Evolutionary conservation across 2,888 invertebrate species (phyloP), one percentile per base, ranked within the genome.

Genomic region (Phengaris arion): DNA sequence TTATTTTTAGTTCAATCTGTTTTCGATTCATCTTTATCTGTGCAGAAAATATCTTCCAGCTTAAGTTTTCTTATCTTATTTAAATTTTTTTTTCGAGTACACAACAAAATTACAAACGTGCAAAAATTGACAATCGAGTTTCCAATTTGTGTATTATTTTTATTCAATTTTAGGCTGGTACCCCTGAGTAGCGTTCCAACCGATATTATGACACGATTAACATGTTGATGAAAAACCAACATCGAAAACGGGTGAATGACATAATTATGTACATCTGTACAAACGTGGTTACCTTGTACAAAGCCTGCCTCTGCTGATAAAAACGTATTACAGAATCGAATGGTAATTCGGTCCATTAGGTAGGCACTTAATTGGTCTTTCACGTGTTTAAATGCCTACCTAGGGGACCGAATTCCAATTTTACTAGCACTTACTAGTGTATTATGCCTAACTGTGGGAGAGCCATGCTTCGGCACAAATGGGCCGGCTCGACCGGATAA

Each of bases 151-250:
- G 80, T 85, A 86, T 88, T 93, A 93, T 93, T 93, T 93, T 91
- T 92, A 92, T 93, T 92, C 92, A 92, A 93, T 92, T 91, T 91
- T 86, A 89, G 88, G 85, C 92, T 90, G 91, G 90, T 90, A 88
- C 85, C 86, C 83, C 82, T 82, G 83, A 85, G 85, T 85, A 85
- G 85, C 86, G 86, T 88, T 85, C 83, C 87, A 82, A 82, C 85
- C 89, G 88, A 91, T 92, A 92, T 93, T 93, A 92, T 93, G 91
- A 85, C 85, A 89, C 91, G 91, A 92, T 93, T 93, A 92, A 86
- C 92, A 92, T 93, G 88, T 88, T 93, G 92, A 93, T 93, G 92
- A 91, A 93, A 93, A 89, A 91, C 89, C 89, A 93, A 93, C 92
- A 93, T 84, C 68, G 74, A 78, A 70, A 77, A 77, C 76, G 76